Base-by-base conservation (phyloP, 2,888 invertebrate species). In the Neoascia interrupta region DNA sequence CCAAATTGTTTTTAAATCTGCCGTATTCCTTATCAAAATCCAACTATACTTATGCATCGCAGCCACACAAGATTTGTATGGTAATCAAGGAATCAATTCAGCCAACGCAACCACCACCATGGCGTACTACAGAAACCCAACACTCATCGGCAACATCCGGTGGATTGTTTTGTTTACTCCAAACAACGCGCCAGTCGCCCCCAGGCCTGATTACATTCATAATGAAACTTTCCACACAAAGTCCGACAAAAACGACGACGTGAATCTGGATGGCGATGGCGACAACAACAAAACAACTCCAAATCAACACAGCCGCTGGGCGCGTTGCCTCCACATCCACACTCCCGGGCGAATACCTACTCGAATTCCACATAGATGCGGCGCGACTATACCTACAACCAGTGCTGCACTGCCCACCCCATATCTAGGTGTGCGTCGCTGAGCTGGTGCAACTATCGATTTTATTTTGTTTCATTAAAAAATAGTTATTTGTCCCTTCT, bases 171-270 rank as follows among this genome's bases (percentile, higher is more conserved):
- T n/a, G n/a, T 79, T 79, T 79, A 79, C 73, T 66, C 23, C 53
- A 54, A 72, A 66, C 76, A 72, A 64, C 76, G 64, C 64, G 66
- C 61, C 28, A 61, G 26, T 68, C 73, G 54, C 73, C 79, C 66
- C 56, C 79, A 73, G 73, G 66, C 72, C 61, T 73, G 79, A 79
- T 79, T 79, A 66, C 66, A 73, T 79, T 79, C 79, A 73, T 66
- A 79, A 79, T 56, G 36, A 73, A 79, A 79, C 79, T 79, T 79
- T 79, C 73, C 79, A 61, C 79, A 79, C 68, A 73, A 66, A 79
- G 66, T 73, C 73, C 61, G 54, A 64, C 63, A 63, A 70, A 61
- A 61, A 41, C 56, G 39, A 41, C 31, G 34, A 26, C 56, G n/a
- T n/a, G n/a, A n/a, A n/a, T n/a, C n/a, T n/a, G n/a, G 41, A 53